These are phyloP conservation scores for Podargus strigoides DNA, from an alignment of 2,797 vertebrate genomes.

Conservation along the genomic window DNA sequence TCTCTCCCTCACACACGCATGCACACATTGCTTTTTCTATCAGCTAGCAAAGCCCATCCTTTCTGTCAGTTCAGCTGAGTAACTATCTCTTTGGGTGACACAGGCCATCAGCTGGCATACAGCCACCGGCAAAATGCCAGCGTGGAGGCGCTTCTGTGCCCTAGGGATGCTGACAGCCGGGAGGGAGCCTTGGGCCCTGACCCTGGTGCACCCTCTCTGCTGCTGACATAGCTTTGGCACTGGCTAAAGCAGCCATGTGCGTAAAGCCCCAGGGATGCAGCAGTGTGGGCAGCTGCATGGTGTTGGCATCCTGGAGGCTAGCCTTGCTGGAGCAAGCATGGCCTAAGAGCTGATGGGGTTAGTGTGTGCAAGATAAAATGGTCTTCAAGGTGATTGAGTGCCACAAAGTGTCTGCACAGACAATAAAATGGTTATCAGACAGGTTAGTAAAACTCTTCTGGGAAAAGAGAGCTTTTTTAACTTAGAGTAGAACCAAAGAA, in stretches of 20 bases:
- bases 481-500: neutral
- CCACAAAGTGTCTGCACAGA: neutral
- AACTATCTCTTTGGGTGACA: neutral
- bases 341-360: neutral
- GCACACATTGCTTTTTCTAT: rapidly evolving
- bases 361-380: rapidly evolving
- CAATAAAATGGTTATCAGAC: neutral
- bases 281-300: rapidly evolving
- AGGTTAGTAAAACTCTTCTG: neutral
- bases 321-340: neutral
- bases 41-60: neutral
- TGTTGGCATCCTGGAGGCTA: neutral
- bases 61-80: neutral
- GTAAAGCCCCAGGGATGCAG: neutral
- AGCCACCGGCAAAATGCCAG: rapidly evolving
- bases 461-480: neutral
- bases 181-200: neutral
- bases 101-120: rapidly evolving
- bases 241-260: neutral
- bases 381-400: neutral
- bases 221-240: neutral
- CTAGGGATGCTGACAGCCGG: neutral
- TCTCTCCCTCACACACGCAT: rapidly evolving
- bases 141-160: rapidly evolving
- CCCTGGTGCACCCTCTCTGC: rapidly evolving